Evolutionary conservation across 2,113 vertebrate genomes (phyloP), one percentile per base, ranked within the genome.

Genomic region (Rallus limicola): DNA sequence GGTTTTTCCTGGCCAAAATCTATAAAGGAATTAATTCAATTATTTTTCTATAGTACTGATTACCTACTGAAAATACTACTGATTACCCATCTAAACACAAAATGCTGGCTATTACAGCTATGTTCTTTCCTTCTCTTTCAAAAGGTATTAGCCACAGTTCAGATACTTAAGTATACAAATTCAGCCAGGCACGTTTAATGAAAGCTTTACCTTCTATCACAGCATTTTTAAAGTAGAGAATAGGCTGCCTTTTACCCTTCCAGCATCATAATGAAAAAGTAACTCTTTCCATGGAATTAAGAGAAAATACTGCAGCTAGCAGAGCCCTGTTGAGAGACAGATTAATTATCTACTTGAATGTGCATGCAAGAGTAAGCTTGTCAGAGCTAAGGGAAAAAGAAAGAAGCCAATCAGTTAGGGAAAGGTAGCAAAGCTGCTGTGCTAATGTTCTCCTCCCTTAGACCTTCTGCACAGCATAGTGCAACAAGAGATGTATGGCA

Each of bases 131-230:
- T n/a, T 46, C n/a, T 76, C 81, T 94, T 95, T 87, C 77, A 90
- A 86, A 92, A 91, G 29, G 53, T 80, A 85, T 55, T 93, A 94
- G 88, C 78, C 44, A 79, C 84, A 94, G 92, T 72, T 90, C 86
- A 90, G 70, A 85, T 40, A 89, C 46, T 86, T 80, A 81, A 68
- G 48, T n/a, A 44, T 71, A 75, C 40, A 88, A 90, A 87, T 76
- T 86, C 92, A 95, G 67, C 55, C 67, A 94, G 89, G 82, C 90
- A 82, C 38, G n/a, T 84, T 86, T 89, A 93, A 95, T 88, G 59
- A 95, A 95, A 90, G 65, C 34, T 82, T 90, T 95, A 93, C 65
- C 70, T 93, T 84, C 82, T 70, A 70, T 69, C 78, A 48, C 5
- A 16, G 77, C 52, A 72, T 86, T 93, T 94, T 80, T 81, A 25